Conservation (phyloP, 37 sponge, comb jelly and placozoan genomes). For the Spongia lamella region DNA sequence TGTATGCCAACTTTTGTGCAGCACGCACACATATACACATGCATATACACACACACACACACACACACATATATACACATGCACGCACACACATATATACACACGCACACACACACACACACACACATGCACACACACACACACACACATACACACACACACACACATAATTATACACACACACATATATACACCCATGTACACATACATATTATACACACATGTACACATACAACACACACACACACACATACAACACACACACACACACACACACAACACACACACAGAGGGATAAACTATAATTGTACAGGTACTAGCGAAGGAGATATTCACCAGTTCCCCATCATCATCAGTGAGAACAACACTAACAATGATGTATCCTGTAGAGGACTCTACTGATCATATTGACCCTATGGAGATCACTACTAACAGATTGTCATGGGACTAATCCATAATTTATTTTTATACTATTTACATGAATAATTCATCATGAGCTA, state of each 20-base stretch:
- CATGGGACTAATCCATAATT: conserved; percentile 28
- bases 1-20: neutral
- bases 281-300: too few relatives aligned
- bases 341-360: conserved; percentile 42
- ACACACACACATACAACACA: too few relatives aligned
- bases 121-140: conserved; percentile 3
- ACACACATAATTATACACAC: neutral
- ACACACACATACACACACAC: too few relatives aligned
- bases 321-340: neutral
- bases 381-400: neutral
- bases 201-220: too few relatives aligned
- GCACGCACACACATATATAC: too few relatives aligned
- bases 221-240: too few relatives aligned
- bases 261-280: too few relatives aligned
- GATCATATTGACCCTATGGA: conserved; percentile 56
- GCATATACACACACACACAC: conserved; percentile 1
- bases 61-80: neutral
- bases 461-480: conserved; percentile 11
- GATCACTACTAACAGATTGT: conserved; percentile 46
- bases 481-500: too few relatives aligned
- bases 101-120: conserved; percentile 5
- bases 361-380: conserved; percentile 2
- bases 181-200: neutral
- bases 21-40: neutral
- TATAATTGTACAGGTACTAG: neutral